Evolutionary conservation across 2,113 vertebrate genomes (phyloP).

Genomic region (Actenoides hombroni): DNA sequence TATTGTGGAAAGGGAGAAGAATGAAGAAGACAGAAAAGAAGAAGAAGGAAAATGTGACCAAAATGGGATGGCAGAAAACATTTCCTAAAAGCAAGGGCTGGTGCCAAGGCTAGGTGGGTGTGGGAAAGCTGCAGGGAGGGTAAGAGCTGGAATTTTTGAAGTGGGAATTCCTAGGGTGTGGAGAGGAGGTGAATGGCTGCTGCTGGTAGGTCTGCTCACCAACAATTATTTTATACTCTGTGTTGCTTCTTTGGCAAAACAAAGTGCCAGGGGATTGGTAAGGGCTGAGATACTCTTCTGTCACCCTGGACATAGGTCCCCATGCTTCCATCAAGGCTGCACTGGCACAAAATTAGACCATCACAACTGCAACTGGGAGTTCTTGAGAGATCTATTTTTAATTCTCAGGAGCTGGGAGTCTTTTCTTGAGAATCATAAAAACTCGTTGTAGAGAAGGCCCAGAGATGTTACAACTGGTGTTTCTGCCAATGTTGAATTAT

Average conservation of each 20-base stretch:
- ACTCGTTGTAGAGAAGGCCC: not conserved
- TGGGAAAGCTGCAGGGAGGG: not conserved
- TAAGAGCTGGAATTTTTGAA: not conserved
- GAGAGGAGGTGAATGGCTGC: accelerated
- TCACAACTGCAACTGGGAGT: not conserved
- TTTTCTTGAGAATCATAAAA: not conserved
- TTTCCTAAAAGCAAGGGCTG: not conserved
- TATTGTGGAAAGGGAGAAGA: not conserved
- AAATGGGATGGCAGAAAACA: not conserved
- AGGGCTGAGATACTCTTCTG: not conserved
- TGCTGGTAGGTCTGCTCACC: not conserved
- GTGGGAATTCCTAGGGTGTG: not conserved
- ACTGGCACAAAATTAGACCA: not conserved
- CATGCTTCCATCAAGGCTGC: not conserved
- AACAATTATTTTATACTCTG: not conserved
- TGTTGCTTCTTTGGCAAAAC: not conserved
- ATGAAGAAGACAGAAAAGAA: not conserved
- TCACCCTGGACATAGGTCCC: not conserved
- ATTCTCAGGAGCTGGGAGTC: not conserved
- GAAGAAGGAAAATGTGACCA: not conserved
- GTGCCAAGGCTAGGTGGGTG: not conserved
- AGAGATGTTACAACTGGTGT: not conserved
- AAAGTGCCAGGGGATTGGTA: not conserved
- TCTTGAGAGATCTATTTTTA: not conserved
- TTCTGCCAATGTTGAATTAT: not conserved